Evolutionary conservation across 2,797 vertebrate species (phyloP).

Genomic region (Botia almorhae): DNA sequence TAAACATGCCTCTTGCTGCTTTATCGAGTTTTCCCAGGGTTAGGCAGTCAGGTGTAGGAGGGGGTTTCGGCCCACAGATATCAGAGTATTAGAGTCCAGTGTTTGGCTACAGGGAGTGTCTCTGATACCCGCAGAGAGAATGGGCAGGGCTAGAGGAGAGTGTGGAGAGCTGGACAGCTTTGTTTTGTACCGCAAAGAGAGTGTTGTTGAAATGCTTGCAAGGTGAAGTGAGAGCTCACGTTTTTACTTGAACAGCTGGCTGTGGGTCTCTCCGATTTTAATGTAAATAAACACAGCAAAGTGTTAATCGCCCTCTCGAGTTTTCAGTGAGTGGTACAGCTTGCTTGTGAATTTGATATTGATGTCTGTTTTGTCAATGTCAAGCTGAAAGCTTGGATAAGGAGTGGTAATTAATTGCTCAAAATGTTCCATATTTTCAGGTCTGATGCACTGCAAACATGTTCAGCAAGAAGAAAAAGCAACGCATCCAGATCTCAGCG

Average conservation of each 20-base stretch:
- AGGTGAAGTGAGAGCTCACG: conserved; percentile 16
- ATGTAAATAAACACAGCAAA: background rate
- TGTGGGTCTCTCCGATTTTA: conserved; percentile 3
- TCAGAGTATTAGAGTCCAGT: conserved; percentile 29
- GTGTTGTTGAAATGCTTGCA: conserved; percentile 6
- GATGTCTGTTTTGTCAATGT: background rate
- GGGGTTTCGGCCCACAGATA: conserved; percentile 16
- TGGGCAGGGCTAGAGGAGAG: conserved; percentile 10
- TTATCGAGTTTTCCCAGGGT: conserved; percentile 54
- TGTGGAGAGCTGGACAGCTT: background rate
- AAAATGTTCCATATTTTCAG: conserved; percentile 59
- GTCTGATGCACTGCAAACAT: conserved; percentile 80
- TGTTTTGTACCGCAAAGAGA: conserved; percentile 11
- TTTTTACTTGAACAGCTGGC: background rate
- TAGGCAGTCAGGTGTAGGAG: conserved; percentile 21
- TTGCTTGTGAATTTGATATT: background rate
- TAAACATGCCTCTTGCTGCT: conserved; percentile 36
- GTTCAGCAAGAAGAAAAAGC: conserved; percentile 95
- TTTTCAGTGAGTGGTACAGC: background rate
- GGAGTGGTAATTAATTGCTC: background rate
- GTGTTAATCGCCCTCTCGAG: background rate
- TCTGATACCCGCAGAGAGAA: conserved; percentile 53
- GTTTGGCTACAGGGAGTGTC: conserved; percentile 63
- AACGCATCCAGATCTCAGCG: conserved; percentile 92
- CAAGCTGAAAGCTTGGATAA: background rate